A percentile compares a stretch with the other conserved stretches of the same genome.
These are phyloP conservation scores for Condylura cristata DNA, from an alignment of 2,113 vertebrate genomes.

Conservation along the genomic window DNA sequence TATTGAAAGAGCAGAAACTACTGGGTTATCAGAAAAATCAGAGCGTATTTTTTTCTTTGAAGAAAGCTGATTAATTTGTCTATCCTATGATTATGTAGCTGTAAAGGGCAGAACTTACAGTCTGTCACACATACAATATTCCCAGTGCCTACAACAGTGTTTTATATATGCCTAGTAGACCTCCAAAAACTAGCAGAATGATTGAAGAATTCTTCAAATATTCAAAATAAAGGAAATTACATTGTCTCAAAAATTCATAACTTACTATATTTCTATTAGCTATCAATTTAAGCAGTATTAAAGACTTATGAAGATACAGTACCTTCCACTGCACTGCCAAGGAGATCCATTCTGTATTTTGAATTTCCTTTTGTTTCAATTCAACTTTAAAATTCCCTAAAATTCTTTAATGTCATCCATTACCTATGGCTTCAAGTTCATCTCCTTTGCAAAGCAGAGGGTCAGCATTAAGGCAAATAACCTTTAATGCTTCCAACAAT, in stretches of 20 bases:
- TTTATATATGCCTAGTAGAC: not conserved
- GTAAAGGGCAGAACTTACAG: not conserved
- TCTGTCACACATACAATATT: not conserved
- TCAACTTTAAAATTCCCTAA: not conserved
- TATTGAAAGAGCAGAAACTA: not conserved
- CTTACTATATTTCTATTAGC: not conserved
- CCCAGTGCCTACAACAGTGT: not conserved
- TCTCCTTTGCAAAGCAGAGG: not conserved
- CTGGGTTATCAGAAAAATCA: not conserved
- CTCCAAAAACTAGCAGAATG: not conserved
- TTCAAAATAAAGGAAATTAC: not conserved
- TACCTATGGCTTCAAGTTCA: not conserved
- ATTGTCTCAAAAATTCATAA: not conserved
- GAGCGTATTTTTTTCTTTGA: too few relatives aligned
- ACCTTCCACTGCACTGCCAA: not conserved
- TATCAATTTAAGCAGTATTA: constrained; percentile 3
- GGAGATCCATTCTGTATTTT: not conserved
- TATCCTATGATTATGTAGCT: not conserved
- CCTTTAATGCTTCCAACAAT: not conserved
- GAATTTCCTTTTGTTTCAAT: not conserved
- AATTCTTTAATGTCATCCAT: not conserved
- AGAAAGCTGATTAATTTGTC: not conserved
- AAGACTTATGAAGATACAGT: not conserved
- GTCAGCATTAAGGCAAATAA: not conserved
- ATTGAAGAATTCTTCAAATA: not conserved